Percentiles rank a stretch among this genome's conserved stretches.
Conservation (phyloP, 2,797 vertebrate genomes). For the Enteromius viviparus region DNA sequence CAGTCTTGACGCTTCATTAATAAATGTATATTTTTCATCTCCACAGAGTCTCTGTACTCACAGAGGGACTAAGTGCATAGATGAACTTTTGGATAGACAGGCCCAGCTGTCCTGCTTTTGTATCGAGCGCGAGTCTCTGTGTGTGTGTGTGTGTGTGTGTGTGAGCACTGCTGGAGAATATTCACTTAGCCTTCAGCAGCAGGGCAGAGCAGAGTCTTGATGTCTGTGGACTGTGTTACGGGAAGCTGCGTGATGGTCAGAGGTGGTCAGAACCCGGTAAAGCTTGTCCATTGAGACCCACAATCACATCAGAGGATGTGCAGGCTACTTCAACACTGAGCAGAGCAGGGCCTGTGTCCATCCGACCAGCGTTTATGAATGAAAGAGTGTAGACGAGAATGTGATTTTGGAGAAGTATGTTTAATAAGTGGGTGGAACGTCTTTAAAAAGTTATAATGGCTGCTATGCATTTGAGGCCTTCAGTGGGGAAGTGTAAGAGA, state of each 20-base stretch:
- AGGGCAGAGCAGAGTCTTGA: conserved; percentile 22
- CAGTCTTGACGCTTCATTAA: conserved; percentile 23
- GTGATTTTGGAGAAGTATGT: not conserved
- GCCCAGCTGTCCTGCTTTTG: conserved; percentile 31
- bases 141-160: conserved; percentile 36
- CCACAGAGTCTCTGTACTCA: conserved; percentile 3
- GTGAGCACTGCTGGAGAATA: conserved; percentile 6
- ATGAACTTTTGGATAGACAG: conserved; percentile 31
- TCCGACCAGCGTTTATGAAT: conserved; percentile 29
- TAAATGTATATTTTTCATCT: conserved; percentile 36
- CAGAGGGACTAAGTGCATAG: conserved; percentile 23
- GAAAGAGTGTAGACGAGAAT: conserved; percentile 8
- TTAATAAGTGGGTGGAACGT: not conserved
- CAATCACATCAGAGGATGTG: conserved; percentile 48
- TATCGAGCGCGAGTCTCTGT: not conserved
- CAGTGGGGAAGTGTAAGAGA: not conserved
- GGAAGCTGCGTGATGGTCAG: conserved; percentile 48
- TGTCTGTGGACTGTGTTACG: conserved; percentile 42
- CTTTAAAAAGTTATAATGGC: not conserved
- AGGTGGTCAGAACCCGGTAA: conserved; percentile 42
- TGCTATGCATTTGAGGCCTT: not conserved
- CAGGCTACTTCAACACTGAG: conserved; percentile 39
- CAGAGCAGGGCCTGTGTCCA: conserved; percentile 38
- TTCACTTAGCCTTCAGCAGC: conserved; percentile 36
- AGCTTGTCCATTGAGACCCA: conserved; percentile 47